phyloP scores from a whole-genome alignment of 2,113 vertebrate genomes.

The Sebastes schlegelii region DNA sequence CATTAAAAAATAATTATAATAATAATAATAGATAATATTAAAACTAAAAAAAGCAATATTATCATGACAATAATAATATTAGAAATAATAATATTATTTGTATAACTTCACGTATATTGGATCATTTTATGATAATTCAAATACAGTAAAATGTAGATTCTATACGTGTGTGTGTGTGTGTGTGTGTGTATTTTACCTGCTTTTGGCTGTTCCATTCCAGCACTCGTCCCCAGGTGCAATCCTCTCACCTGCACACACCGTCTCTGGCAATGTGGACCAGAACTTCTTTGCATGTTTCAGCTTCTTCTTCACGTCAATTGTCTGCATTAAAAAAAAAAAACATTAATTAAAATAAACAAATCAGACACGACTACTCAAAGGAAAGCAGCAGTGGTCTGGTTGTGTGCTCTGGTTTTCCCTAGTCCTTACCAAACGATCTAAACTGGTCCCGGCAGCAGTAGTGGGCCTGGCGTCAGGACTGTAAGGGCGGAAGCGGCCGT shows the following conservation, averaged over 20 bases:
- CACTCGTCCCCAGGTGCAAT: slow-evolving; percentile 87
- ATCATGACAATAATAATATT: no score
- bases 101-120: no score
- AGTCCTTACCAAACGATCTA: slow-evolving; percentile 92
- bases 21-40: no score
- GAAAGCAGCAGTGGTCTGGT: background rate
- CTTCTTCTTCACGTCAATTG: slow-evolving; percentile 95
- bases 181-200: slow-evolving; percentile 86
- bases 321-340: slow-evolving; percentile 77
- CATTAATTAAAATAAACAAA: background rate
- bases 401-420: background rate
- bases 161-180: background rate
- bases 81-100: no score
- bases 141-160: background rate
- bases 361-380: background rate
- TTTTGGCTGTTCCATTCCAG: slow-evolving; percentile 94
- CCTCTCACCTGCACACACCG: slow-evolving; percentile 89
- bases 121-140: background rate
- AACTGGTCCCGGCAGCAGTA: slow-evolving; percentile 94
- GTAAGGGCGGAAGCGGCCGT: slow-evolving; percentile 93
- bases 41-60: no score
- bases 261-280: slow-evolving; percentile 96
- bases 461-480: slow-evolving; percentile 92
- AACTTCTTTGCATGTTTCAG: slow-evolving; percentile 96
- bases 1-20: no score